Evolutionary conservation across 2,888 invertebrate genomes (phyloP), one percentile per base, ranked within the genome.

Genomic region (Cephus pulcher): DNA sequence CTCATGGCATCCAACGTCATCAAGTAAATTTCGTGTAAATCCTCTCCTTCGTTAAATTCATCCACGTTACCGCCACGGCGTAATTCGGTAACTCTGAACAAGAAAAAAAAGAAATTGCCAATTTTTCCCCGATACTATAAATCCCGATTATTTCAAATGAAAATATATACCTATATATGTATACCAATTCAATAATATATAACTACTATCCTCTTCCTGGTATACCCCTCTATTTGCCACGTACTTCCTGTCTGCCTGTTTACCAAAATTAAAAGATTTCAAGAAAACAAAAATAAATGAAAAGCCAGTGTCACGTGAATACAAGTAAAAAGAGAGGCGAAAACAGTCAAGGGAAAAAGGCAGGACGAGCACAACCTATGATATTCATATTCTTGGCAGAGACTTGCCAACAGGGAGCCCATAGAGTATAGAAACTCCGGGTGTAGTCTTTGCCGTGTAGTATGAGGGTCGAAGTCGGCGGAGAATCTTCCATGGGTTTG

Each of bases 361-460:
- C 56, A 56, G 76, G 80, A 34, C 75, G 79, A 79, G 82, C 81
- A 84, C 81, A 85, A 84, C 82, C 85, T 87, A 86, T 88, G 88
- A 89, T 89, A 90, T 90, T 90, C 90, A 90, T 91, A 91, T 91
- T 91, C 91, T 86, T 87, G 88, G 88, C 90, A 89, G 85, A 84
- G 84, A 83, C 80, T 84, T 23, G 56, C 56, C 56, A 56, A 56
- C 23, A 23, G 56, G 56, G 56, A 56, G 23, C 56, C 56, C 23
- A 23, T 9, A 23, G 23, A 56, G 56, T 56, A 56, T 23, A 23
- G 23, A 56, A 56, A 56, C 56, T 56, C 56, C 56, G 56, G 56
- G 9, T 56, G 56, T 15, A 56, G 56, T 23, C 56, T 56, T 56
- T 56, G 56, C 23, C 56, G 23, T 9, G 56, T 15, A 56, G 56